Evolutionary conservation across 1,140 invertebrate genomes (phyloP).

Genomic region (Ganaspis sp.): DNA sequence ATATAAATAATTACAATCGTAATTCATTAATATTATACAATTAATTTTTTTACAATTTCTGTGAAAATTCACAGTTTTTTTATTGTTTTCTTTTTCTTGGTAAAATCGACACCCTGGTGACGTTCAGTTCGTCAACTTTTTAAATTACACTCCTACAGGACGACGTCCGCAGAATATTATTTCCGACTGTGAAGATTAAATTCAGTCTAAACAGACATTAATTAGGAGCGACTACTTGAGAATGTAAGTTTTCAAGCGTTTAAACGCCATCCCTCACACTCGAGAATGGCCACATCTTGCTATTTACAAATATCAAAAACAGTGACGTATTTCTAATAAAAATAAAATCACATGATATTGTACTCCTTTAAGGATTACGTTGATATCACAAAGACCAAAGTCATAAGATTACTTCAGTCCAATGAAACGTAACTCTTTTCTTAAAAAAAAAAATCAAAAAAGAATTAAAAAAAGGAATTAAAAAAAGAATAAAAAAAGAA

Average conservation of each 20-base stretch:
- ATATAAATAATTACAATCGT: too few relatives aligned
- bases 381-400: background rate
- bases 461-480: too few relatives aligned
- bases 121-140: background rate
- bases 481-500: background rate
- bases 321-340: background rate
- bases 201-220: background rate
- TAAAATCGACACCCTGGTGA: too few relatives aligned
- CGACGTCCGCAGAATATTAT: background rate
- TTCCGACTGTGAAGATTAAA: background rate
- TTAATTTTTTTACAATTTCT: too few relatives aligned
- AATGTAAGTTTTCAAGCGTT: background rate
- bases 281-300: slow-evolving; percentile 11
- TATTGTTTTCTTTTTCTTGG: too few relatives aligned
- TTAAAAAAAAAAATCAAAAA: background rate
- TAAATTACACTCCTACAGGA: background rate
- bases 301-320: background rate
- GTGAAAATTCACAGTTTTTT: too few relatives aligned
- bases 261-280: slow-evolving; percentile 3
- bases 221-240: background rate
- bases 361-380: slow-evolving; percentile 4
- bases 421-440: slow-evolving; percentile 9
- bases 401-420: background rate
- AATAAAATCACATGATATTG: slow-evolving; percentile 24
- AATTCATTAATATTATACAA: too few relatives aligned